phyloP scores from a whole-genome alignment of 2,888 invertebrate genomes.

The Aphidius colemani region DNA sequence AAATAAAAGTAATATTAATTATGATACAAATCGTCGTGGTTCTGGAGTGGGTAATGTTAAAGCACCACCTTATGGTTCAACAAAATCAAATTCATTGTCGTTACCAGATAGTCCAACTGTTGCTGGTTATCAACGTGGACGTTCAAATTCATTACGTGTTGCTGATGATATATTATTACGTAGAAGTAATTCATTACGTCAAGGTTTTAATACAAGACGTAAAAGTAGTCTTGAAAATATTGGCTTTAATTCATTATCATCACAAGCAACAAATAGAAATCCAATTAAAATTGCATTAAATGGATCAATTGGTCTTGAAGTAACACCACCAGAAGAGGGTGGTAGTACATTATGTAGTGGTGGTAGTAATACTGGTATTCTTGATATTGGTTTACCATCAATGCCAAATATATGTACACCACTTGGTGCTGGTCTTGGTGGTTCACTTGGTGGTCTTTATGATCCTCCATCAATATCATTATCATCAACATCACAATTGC shows the following conservation, averaged over 20 bases:
- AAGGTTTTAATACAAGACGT: conserved; percentile 76
- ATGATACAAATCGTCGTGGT: conserved; percentile 66
- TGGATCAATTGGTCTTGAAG: conserved; percentile 82
- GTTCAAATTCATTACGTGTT: conserved; percentile 85
- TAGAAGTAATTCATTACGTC: conserved; percentile 82
- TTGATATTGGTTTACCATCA: conserved; percentile 61
- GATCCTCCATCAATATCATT: conserved; percentile 57
- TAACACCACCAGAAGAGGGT: conserved; percentile 65
- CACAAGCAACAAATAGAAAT: conserved; percentile 73
- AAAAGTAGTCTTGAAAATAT: conserved; percentile 88
- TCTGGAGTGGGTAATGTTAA: conserved; percentile 72
- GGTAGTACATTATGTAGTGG: conserved; percentile 61
- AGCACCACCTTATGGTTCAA: conserved; percentile 78
- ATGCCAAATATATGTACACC: conserved; percentile 44
- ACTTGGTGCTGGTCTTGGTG: conserved; percentile 45
- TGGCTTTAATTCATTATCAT: conserved; percentile 67
- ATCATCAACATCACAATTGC: conserved; percentile 36
- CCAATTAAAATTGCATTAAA: conserved; percentile 85
- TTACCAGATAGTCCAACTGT: conserved; percentile 88
- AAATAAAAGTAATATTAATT: too few species aligned
- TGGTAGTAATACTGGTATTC: conserved; percentile 64
- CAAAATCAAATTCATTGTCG: conserved; percentile 87
- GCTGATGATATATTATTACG: conserved; percentile 83
- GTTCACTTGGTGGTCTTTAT: conserved; percentile 61
- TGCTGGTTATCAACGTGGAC: conserved; percentile 76